These are phyloP conservation scores for Cheilinus undulatus DNA, from an alignment of 2,113 vertebrate species.

Conservation along the genomic window DNA sequence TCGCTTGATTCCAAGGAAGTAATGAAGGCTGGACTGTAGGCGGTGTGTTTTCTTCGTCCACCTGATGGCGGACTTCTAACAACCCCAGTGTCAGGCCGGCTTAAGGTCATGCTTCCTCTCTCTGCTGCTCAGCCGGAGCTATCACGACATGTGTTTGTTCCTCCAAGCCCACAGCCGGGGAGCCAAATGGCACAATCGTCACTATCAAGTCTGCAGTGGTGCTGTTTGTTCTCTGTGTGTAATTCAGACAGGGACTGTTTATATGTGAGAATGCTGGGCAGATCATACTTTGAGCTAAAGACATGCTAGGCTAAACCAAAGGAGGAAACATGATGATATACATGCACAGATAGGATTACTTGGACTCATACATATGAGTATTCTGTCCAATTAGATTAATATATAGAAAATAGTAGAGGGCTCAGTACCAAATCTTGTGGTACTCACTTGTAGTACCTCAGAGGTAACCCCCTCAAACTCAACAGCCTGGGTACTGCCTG, in stretches of 20 bases:
- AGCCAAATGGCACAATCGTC: conserved; percentile 35
- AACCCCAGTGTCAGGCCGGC: conserved; percentile 61
- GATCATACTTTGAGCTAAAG: not conserved
- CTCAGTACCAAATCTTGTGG: too few relatives aligned
- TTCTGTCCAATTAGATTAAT: too few relatives aligned
- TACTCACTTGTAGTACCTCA: too few relatives aligned
- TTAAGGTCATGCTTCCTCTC: conserved; percentile 58
- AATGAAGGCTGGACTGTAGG: conserved; percentile 69
- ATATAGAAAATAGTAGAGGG: too few relatives aligned
- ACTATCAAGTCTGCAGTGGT: conserved; percentile 17
- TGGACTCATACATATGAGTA: too few relatives aligned
- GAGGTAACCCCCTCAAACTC: too few relatives aligned
- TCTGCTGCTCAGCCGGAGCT: conserved; percentile 23
- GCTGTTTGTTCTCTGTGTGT: not conserved
- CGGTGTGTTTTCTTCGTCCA: conserved; percentile 47
- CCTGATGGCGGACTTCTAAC: conserved; percentile 75
- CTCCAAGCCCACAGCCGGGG: conserved; percentile 5
- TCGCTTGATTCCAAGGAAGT: conserved; percentile 76
- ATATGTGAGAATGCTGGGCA: not conserved
- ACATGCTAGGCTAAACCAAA: not conserved
- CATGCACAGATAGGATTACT: not conserved
- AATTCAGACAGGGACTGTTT: not conserved
- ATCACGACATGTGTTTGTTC: conserved; percentile 36
- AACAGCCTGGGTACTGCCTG: too few relatives aligned
- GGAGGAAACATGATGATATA: conserved; percentile 1